Evolutionary conservation across 2,888 invertebrate genomes (phyloP).

Genomic region (Tryphoninae sp.): DNA sequence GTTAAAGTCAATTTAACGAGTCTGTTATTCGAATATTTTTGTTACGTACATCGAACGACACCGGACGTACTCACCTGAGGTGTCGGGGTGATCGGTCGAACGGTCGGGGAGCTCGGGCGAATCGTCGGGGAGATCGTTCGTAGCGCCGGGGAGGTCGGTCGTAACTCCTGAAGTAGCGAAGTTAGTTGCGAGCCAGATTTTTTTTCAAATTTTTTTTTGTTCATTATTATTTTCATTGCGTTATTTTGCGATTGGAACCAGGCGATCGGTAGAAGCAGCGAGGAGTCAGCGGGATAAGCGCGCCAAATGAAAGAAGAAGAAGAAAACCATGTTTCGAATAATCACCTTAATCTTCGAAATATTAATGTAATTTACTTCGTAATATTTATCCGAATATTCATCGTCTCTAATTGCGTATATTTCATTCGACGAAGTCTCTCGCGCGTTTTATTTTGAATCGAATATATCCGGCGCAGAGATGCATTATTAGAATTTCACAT

Average conservation of each 20-base stretch:
- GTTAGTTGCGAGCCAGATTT: slow-evolving; percentile 30
- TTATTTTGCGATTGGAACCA: slow-evolving; percentile 24
- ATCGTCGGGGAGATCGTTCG: slow-evolving; percentile 44
- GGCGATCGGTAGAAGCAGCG: slow-evolving; percentile 56
- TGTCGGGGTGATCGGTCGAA: slow-evolving; percentile 73
- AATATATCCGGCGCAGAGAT: not conserved
- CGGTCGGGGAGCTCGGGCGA: slow-evolving; percentile 54
- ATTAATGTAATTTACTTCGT: not conserved
- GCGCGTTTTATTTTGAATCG: slow-evolving; percentile 51
- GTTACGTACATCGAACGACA: not conserved
- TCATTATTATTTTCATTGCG: slow-evolving; percentile 5
- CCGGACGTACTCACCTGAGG: slow-evolving; percentile 75
- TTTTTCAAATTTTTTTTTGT: slow-evolving; percentile 10
- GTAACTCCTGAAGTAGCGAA: slow-evolving; percentile 44
- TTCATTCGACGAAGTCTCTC: slow-evolving; percentile 18
- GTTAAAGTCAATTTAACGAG: too few species aligned
- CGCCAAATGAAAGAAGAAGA: slow-evolving; percentile 55
- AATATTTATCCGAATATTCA: not conserved
- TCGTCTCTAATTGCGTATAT: not conserved
- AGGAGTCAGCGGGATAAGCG: slow-evolving; percentile 53
- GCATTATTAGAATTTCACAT: not conserved
- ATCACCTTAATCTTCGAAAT: slow-evolving; percentile 44
- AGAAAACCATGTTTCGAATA: slow-evolving; percentile 24
- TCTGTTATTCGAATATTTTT: too few species aligned
- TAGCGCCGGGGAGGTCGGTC: slow-evolving; percentile 27